Base-by-base conservation (phyloP, 2,113 vertebrate genomes). In the Spea multiplicata region DNA sequence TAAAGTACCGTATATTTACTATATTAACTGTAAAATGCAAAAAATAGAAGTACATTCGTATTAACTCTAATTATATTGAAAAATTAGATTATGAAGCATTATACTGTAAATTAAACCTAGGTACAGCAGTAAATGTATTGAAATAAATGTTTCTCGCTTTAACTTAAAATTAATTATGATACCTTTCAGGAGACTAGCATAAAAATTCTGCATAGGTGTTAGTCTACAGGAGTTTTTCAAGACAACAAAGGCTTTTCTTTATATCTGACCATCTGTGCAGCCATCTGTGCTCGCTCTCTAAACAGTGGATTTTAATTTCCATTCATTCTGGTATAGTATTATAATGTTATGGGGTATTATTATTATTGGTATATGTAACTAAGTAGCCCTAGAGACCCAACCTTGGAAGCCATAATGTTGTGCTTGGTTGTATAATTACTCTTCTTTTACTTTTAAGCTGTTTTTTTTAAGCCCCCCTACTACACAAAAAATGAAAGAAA, bases 181-280 rank as follows among this genome's bases (percentile, higher is more conserved):
- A 62, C 13, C 65, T 76, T 57, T 78, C 71, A 65, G 65, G 44
- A 13, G 44, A 55, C 5, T 30, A 65, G 67, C n/a, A 65, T 72
- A 66, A 55, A 70, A 72, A 65, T 66, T 66, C 17, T 72, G 64
- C 69, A 12, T 71, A 78, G 59, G 61, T 78, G 69, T 72, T 55
- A 50, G 47, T 17, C 4, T 72, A 30, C 44, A 72, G 69, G 64
- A 66, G 49, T 72, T 78, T n/a, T 65, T 78, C 69, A 78, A 72
- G 76, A 78, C 48, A 78, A 78, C 76, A 72, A 78, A 66, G 71
- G 59, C 48, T 72, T 61, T 65, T 73, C 76, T 78, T 72, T 49
- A 72, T 4, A 71, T 78, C 59, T 78, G 69, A 65, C 68, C 76
- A 78, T 78, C 76, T 78, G 76, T 72, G 76, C 69, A 78, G 12